Evolutionary conservation across 1,140 invertebrate genomes (phyloP).

Genomic region (Drosophila sp.): DNA sequence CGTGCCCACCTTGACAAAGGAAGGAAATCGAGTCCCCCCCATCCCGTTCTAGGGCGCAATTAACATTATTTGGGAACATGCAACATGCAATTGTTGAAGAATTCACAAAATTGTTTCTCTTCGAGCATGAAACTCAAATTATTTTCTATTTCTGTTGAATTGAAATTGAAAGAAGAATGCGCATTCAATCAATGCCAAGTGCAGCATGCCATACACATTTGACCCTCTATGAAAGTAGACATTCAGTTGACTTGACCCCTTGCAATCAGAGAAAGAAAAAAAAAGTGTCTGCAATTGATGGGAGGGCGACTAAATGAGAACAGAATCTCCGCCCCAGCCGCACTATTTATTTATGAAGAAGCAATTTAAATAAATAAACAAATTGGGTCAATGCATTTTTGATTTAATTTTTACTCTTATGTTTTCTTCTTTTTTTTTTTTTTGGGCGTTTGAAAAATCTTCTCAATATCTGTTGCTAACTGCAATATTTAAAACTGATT

Average conservation of each 20-base stretch:
- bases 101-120: not conserved
- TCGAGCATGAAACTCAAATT: not conserved
- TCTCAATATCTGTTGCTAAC: slow-evolving; percentile 43
- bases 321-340: slow-evolving; percentile 29
- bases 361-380: slow-evolving; percentile 78
- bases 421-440: not conserved
- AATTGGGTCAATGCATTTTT: slow-evolving; percentile 67
- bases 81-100: not conserved
- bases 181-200: slow-evolving; percentile 8
- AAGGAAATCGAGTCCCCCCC: not conserved
- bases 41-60: not conserved
- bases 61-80: slow-evolving; percentile 4
- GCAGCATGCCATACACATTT: not conserved
- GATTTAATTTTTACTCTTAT: not conserved
- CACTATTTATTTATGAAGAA: slow-evolving; percentile 51
- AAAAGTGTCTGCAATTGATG: slow-evolving; percentile 12
- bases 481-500: slow-evolving; percentile 32
- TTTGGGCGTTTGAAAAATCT: slow-evolving; percentile 8
- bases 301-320: slow-evolving; percentile 31
- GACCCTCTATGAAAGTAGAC: not conserved
- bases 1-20: not conserved
- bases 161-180: slow-evolving; percentile 1
- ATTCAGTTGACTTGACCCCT: slow-evolving; percentile 3
- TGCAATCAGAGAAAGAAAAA: not conserved
- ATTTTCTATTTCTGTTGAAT: not conserved